Evolutionary conservation across 2,113 vertebrate species (phyloP).

Genomic region (Prolemur simus): DNA sequence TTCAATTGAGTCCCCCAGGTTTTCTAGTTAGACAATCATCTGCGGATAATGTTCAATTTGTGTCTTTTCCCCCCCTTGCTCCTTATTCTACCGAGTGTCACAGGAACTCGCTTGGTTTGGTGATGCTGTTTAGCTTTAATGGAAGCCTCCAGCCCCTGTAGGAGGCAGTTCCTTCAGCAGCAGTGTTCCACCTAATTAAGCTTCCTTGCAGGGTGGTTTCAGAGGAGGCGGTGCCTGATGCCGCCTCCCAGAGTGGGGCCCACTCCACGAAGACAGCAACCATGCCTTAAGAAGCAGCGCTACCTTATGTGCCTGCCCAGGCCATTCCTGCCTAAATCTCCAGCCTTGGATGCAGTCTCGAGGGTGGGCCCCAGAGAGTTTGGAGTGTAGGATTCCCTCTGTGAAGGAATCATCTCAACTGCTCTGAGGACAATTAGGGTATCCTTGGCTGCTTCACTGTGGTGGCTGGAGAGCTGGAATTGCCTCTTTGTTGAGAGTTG

Average conservation of each 20-base stretch:
- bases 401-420: not conserved
- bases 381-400: not conserved
- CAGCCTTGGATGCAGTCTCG: not conserved
- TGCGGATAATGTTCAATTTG: conserved; percentile 18
- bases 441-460: not conserved
- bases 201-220: conserved; percentile 48
- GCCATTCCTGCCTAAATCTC: conserved; percentile 51
- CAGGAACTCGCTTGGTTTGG: conserved; percentile 12
- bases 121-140: conserved; percentile 46
- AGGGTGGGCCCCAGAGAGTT: not conserved
- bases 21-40: conserved; percentile 73
- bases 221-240: not conserved
- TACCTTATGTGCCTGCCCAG: conserved; percentile 72
- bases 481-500: conserved; percentile 3
- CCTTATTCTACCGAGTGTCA: conserved; percentile 30
- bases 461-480: not conserved
- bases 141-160: not conserved
- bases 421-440: not conserved
- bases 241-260: not conserved
- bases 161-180: not conserved
- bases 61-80: not conserved
- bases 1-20: not conserved
- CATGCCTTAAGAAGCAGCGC: conserved; percentile 74
- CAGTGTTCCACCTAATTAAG: not conserved
- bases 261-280: conserved; percentile 45